Evolutionary conservation across 1,140 invertebrate genomes (phyloP), one percentile per base, ranked within the genome.

Genomic region (Pogonognathellus flavescens): DNA sequence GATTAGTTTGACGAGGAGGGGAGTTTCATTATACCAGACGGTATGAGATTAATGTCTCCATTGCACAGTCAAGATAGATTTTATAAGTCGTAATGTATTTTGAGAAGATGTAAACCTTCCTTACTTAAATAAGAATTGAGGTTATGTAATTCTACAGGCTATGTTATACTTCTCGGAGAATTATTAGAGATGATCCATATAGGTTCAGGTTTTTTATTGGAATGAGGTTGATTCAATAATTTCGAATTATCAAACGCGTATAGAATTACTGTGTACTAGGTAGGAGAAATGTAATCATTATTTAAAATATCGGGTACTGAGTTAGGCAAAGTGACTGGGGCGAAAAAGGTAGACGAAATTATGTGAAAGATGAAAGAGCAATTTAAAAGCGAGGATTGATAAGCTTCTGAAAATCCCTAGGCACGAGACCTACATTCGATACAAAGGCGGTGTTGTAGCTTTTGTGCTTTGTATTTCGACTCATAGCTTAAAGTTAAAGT

Each of bases 1-100:
- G 62, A 66, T 66, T 66, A 66, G 59, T 66, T 66, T 66, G 62
- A 66, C 25, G 62, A 11, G 62, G 25, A 66, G 62, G 62, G 62
- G 62, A 66, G 20, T 25, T 66, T 66, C 25, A 22, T 10, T 25
- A 4, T 6, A 14, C 9, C 22, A 25, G 62, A 10, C 11, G 11
- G 60, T 62, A 13, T 13, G 25, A 66, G 62, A 66, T 66, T 66
- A 66, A 66, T 66, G 62, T 66, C 62, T 66, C 62, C 62, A 66
- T 66, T 66, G 62, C 57, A 20, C 16, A 18, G 57, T 41, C 31
- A 41, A 41, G 31, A 41, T 41, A 6, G 6, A 41, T 41, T 41
- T 41, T 41, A 41, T 41, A 41, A 3, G 1, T 1, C 6, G 31
- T 1, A 41, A 41, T 41, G 6, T 6, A 41, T 3, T 41, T 41